Base-by-base conservation (phyloP, 2,113 vertebrate genomes). In the Lepus americanus region DNA sequence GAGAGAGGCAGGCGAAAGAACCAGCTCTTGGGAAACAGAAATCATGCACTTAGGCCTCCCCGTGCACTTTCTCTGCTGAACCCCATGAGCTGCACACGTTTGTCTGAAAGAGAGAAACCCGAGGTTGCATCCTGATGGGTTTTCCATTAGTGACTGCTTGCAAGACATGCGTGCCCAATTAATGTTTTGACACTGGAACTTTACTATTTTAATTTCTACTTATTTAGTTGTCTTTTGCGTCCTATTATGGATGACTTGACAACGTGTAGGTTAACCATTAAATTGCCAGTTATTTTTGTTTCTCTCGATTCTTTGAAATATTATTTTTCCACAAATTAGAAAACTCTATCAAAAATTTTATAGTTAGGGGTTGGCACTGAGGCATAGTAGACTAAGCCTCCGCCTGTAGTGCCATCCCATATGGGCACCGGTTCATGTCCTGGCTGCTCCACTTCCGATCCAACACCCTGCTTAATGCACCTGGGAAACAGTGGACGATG, bases 171-270 rank as follows among this genome's bases (percentile, higher is more conserved):
- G 5, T 12, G 20, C 10, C 31, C n/a, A 1, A 17, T 31, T 33
- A 7, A 19, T 33, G 51, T 61, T 33, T 51, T 61, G 17, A 1
- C 44, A 76, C 55, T 78, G 44, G 63, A 87, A 39, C 6, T 2
- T 78, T 6, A 3, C 19, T 51, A 4, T 14, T 49, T 73, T 27
- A 31, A 51, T 49, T 72, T 64, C 51, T 69, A 61, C 17, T 67
- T 59, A 49, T 74, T 33, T 51, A 27, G 19, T 12, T 67, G 64
- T 91, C 98, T 97, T 92, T 98, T 95, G 88, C 92, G 96, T 96
- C 93, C 36, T 88, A 80, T 78, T 93, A 49, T 80, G 82, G 63
- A 79, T 96, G 36, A 86, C 61, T 76, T 72, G 69, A 51, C 59
- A 92, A 73, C 70, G 66, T 0, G 0, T 78, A 33, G 39, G 6